phyloP scores from a whole-genome alignment of 2,113 vertebrate genomes.

The Ophthalmotilapia sp. region DNA sequence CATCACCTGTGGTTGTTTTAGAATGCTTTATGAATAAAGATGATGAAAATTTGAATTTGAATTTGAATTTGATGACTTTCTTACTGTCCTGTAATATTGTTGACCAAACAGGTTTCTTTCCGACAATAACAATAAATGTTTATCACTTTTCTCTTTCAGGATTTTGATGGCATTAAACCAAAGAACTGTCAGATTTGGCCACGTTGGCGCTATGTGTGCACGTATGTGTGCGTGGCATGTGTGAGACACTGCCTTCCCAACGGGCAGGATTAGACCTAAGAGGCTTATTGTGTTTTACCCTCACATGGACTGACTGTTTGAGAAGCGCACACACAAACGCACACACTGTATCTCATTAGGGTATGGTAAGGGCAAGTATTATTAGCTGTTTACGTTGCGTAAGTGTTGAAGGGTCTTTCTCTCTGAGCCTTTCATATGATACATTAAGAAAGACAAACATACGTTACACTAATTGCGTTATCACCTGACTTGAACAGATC shows the following conservation, averaged over 20 bases:
- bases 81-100: neutral
- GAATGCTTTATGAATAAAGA: neutral
- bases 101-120: neutral
- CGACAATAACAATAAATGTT: neutral
- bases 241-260: constrained; percentile 33
- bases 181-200: neutral
- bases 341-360: constrained; percentile 19
- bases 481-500: neutral
- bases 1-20: neutral
- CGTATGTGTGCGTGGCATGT: neutral
- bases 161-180: neutral
- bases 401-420: neutral
- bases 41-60: neutral
- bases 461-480: neutral
- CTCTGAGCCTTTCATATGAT: neutral
- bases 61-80: neutral
- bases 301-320: constrained; percentile 52
- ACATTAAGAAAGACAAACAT: neutral
- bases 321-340: neutral
- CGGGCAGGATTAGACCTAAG: constrained; percentile 65
- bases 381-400: neutral
- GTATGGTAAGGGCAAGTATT: constrained; percentile 24
- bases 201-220: neutral
- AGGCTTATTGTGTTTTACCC: constrained; percentile 69
- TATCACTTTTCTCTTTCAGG: neutral